phyloP scores from a whole-genome alignment of 2,888 invertebrate species.

The Brachynemurus nebulosus region DNA sequence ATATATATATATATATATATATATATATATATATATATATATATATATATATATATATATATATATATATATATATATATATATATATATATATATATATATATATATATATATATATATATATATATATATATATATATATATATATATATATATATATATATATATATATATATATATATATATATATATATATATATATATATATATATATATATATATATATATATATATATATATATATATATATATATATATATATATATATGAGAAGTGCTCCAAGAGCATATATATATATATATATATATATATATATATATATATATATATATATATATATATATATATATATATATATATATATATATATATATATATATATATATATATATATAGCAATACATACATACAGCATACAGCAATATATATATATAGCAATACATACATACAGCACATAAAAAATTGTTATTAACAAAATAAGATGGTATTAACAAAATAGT shows the following conservation, averaged over 20 bases:
- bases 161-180: conserved; percentile 1
- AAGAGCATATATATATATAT: not conserved
- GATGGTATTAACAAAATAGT: too few relatives aligned
- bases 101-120: conserved; percentile 5
- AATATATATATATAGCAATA: too few relatives aligned
- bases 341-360: conserved; percentile 1
- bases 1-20: conserved; percentile 3
- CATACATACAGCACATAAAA: too few relatives aligned
- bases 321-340: conserved; percentile 5
- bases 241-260: not conserved
- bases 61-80: not conserved
- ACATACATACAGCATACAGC: too few relatives aligned
- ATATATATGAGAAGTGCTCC: not conserved
- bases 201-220: conserved; percentile 2
- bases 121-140: conserved; percentile 4
- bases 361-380: conserved; percentile 2
- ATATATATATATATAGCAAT: too few relatives aligned
- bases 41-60: not conserved
- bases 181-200: conserved; percentile 2
- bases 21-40: not conserved
- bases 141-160: conserved; percentile 6
- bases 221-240: not conserved
- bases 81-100: conserved; percentile 1
- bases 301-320: conserved; percentile 2
- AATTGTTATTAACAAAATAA: too few relatives aligned